Evolutionary conservation across 1,140 invertebrate genomes (phyloP).

Genomic region (Scaptomyza pallida): DNA sequence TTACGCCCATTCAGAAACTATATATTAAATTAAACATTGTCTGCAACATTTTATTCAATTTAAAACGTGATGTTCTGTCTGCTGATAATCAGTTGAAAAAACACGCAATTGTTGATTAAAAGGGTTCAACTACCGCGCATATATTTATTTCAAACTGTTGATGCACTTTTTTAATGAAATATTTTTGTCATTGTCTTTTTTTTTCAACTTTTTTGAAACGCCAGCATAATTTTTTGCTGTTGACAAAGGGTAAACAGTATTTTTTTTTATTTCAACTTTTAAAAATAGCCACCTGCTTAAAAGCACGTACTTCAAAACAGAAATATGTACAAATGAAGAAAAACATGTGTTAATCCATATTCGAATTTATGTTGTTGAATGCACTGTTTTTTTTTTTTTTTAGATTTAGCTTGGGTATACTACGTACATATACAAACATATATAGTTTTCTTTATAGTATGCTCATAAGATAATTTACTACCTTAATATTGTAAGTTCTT

Average conservation of each 20-base stretch:
- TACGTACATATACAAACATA: no score
- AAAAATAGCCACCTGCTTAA: constrained; percentile 59
- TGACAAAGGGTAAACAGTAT: constrained; percentile 42
- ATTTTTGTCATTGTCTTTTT: constrained; percentile 20
- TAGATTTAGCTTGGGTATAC: constrained; percentile 18
- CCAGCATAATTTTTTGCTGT: constrained; percentile 33
- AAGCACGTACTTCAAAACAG: constrained; percentile 22
- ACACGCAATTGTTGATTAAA: constrained; percentile 42
- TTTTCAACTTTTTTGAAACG: constrained; percentile 17
- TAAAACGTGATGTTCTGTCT: not conserved
- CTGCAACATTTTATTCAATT: not conserved
- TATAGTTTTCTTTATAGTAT: no score
- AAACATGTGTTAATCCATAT: constrained; percentile 24
- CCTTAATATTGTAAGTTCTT: no score
- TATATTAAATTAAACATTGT: not conserved
- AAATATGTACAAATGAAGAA: constrained; percentile 15
- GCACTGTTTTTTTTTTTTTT: not conserved
- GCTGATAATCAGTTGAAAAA: not conserved
- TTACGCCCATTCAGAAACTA: not conserved
- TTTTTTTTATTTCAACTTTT: constrained; percentile 37
- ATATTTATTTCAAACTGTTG: constrained; percentile 7
- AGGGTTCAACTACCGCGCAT: constrained; percentile 59
- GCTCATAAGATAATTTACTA: no score
- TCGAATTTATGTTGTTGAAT: constrained; percentile 1
- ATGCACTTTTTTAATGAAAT: constrained; percentile 60